Evolutionary conservation across 2,797 vertebrate species (phyloP), one percentile per base, ranked within the genome.

Genomic region (Urocyon cinereoargenteus): DNA sequence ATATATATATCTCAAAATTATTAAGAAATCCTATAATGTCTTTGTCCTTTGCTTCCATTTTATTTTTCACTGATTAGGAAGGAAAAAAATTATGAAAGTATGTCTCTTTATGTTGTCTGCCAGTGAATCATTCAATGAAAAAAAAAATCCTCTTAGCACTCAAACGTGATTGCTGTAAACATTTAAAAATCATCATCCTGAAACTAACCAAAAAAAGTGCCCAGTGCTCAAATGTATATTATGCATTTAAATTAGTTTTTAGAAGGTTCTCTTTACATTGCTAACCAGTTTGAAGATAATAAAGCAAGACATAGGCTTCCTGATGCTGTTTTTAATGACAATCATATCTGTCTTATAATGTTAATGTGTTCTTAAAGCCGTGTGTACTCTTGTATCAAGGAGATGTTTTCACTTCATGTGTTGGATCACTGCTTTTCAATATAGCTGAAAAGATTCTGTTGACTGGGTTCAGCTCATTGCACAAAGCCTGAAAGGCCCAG

Each of bases 341-440:
- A 87, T 90, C 81, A 57, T 93, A 97, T 78, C 83, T 85, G 45
- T 59, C 93, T 96, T 85, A 92, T 57, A 72, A 97, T 94, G 90
- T 93, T 85, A 96, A 95, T 90, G 85, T 92, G 88, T 96, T 93
- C 86, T 57, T 90, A 92, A 97, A 96, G 90, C 68, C 18, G 0
- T 87, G 72, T 86, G 92, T 84, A 94, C 49, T 92, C 77, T 96
- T 83, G 87, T 85, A 95, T 86, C 93, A 94, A 93, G 88, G 57
- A 94, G 83, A 96, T 92, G 83, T 96, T 97, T 97, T 97, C 73
- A 78, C 86, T 88, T 94, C 75, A 22, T 51, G 61, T 93, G 90
- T 84, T 96, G 95, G 87, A 96, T 97, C 96, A 96, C 85, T 97
- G 94, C 68, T 91, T 96, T 94, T 97, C 96, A 97, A 90, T 95